These are phyloP conservation scores for Strongylocentrotus purpuratus DNA, from an alignment of 35 echinoderm and acorn worm genomes.

Conservation along the genomic window DNA sequence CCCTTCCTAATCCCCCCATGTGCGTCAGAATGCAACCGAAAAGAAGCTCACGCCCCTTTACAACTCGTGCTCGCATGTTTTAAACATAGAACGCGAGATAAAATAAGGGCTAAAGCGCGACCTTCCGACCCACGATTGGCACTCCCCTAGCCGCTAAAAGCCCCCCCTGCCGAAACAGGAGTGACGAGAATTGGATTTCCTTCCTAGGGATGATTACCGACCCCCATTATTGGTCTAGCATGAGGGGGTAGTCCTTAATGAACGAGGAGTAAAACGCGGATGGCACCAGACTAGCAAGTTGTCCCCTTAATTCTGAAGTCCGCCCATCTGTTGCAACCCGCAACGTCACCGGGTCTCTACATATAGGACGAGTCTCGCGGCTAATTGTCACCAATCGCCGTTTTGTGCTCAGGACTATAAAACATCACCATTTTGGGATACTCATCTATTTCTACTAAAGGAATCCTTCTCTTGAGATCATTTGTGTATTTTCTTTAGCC, in stretches of 20 bases:
- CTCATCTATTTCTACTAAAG: not conserved
- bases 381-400: not conserved
- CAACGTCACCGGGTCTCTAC: not conserved
- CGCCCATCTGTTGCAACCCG: not conserved
- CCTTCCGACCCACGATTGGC: slow-evolving; percentile 22
- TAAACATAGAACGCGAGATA: not conserved
- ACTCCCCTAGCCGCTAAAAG: slow-evolving; percentile 28
- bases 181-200: slow-evolving; percentile 30
- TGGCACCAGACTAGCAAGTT: not conserved
- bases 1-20: slow-evolving; percentile 5
- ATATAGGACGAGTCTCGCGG: slow-evolving; percentile 15
- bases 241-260: slow-evolving; percentile 24
- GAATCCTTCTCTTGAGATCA: not conserved
- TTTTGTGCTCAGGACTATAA: slow-evolving; percentile 7
- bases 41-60: slow-evolving; percentile 15
- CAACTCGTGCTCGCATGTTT: not conserved
- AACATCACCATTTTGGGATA: not conserved
- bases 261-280: not conserved
- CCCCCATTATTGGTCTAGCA: slow-evolving; percentile 25
- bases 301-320: slow-evolving; percentile 8
- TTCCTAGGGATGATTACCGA: not conserved
- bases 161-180: not conserved
- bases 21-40: slow-evolving; percentile 35
- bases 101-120: not conserved
- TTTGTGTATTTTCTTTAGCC: not conserved